These are phyloP conservation scores for Octomys mimax DNA, from an alignment of 2,797 vertebrate species.

Conservation along the genomic window DNA sequence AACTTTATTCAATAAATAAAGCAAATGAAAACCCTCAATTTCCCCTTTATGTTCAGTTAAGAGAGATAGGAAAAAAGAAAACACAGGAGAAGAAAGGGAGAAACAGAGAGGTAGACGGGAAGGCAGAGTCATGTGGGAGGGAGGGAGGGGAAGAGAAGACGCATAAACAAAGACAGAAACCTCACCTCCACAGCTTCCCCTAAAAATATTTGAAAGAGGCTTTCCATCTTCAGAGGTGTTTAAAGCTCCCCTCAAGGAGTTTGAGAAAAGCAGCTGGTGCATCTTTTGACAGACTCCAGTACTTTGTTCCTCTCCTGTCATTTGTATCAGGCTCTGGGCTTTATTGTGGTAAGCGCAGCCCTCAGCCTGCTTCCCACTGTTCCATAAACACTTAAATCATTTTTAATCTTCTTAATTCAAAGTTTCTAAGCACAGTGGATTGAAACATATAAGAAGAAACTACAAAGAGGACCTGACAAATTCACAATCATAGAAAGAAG, in stretches of 20 bases:
- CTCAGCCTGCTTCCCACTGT: not conserved
- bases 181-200: not conserved
- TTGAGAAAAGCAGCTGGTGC: not conserved
- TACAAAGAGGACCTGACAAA: slow-evolving; percentile 49
- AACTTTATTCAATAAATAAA: slow-evolving; percentile 42
- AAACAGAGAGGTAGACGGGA: not conserved
- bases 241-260: not conserved
- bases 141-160: not conserved
- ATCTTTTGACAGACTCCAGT: not conserved
- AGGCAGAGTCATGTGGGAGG: no score
- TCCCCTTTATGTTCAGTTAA: not conserved
- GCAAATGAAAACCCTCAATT: not conserved
- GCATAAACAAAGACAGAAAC: not conserved
- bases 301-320: not conserved
- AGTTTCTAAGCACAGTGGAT: slow-evolving; percentile 34
- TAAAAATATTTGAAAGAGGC: not conserved
- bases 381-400: slow-evolving; percentile 18
- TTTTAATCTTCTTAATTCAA: slow-evolving; percentile 57
- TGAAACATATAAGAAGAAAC: slow-evolving; percentile 13
- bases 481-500: not conserved
- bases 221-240: not conserved
- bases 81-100: not conserved
- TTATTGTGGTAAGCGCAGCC: not conserved
- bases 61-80: not conserved
- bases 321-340: not conserved